Percentiles rank a stretch among this genome's conserved stretches.
These are phyloP conservation scores for Psilopsiagon aurifrons DNA, from an alignment of 2,113 vertebrate genomes.

Conservation along the genomic window DNA sequence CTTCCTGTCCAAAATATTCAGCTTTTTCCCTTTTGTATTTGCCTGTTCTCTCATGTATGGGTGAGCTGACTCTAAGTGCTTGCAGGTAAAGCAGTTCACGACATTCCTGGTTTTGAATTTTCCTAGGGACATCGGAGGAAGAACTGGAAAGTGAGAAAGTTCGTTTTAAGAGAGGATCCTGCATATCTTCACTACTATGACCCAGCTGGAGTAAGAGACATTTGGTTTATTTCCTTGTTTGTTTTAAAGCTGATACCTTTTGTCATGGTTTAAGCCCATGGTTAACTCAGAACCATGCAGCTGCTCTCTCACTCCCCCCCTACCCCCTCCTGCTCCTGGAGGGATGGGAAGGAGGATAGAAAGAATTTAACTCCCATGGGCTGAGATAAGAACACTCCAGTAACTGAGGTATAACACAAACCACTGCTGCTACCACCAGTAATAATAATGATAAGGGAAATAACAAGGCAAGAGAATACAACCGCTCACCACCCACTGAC, in stretches of 20 bases:
- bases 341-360: too few species aligned
- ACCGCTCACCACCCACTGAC: too few species aligned
- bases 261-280: too few species aligned
- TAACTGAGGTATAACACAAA: too few species aligned
- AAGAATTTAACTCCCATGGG: too few species aligned
- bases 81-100: background rate
- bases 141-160: constrained; percentile 99
- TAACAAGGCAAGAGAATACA: too few species aligned
- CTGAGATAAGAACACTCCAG: too few species aligned
- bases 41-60: background rate
- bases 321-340: too few species aligned
- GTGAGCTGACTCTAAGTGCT: background rate
- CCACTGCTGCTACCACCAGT: too few species aligned
- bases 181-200: constrained; percentile 96
- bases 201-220: constrained; percentile 85
- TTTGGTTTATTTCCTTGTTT: background rate
- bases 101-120: background rate
- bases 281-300: too few species aligned
- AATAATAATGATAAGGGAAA: too few species aligned
- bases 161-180: constrained; percentile 93
- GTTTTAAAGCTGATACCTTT: background rate
- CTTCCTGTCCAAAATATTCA: background rate
- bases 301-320: too few species aligned
- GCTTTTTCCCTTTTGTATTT: background rate
- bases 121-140: constrained; percentile 90